Percentiles rank a stretch among this genome's conserved stretches.
Evolutionary conservation across 2,797 vertebrate species (phyloP).

Genomic region (Sebastes hubbsi): DNA sequence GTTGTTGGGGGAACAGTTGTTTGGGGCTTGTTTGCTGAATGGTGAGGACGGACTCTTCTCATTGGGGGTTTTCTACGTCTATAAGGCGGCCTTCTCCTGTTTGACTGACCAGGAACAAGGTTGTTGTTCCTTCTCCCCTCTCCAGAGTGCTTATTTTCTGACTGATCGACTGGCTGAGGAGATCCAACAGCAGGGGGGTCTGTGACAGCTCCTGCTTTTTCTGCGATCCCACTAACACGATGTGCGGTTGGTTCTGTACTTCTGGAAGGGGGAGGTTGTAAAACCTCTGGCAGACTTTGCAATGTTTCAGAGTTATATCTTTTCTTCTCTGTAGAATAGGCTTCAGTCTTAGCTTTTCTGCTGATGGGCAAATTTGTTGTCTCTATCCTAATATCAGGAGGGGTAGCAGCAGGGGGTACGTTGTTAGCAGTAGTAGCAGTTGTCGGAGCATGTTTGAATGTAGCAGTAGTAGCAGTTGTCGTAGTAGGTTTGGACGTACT

Average conservation of each 20-base stretch:
- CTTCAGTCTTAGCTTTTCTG: background rate
- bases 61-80: slow-evolving; percentile 72
- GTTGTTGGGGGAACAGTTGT: slow-evolving; percentile 43
- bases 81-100: slow-evolving; percentile 71
- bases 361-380: background rate
- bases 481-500: slow-evolving; percentile 6
- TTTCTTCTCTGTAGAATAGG: slow-evolving; percentile 3
- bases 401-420: background rate
- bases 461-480: background rate
- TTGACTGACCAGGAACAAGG: slow-evolving; percentile 50
- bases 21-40: slow-evolving; percentile 53
- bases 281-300: slow-evolving; percentile 9
- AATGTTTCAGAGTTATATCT: background rate
- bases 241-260: slow-evolving; percentile 33
- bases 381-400: background rate
- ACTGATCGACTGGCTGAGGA: slow-evolving; percentile 25
- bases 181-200: slow-evolving; percentile 10
- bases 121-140: slow-evolving; percentile 50
- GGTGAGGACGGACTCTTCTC: slow-evolving; percentile 61
- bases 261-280: slow-evolving; percentile 27
- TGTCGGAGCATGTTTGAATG: slow-evolving; percentile 3
- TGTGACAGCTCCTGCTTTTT: slow-evolving; percentile 38
- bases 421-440: background rate
- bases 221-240: slow-evolving; percentile 3
- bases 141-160: slow-evolving; percentile 30